A percentile compares a stretch with the other conserved stretches of the same genome.
These are phyloP conservation scores for Nephrotoma flavescens DNA, from an alignment of 2,888 invertebrate species.

Conservation along the genomic window DNA sequence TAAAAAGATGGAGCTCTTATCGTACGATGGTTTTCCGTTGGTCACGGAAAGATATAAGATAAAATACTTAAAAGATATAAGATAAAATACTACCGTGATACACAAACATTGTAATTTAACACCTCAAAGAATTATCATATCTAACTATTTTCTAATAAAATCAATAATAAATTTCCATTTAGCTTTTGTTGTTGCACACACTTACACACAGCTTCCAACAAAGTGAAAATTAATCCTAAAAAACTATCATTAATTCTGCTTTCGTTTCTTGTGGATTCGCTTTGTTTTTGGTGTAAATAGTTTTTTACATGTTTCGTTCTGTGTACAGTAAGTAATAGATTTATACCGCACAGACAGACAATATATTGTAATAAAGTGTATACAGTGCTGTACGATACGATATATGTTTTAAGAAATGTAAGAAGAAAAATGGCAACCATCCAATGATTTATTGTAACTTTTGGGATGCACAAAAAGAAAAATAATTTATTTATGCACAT, in stretches of 20 bases:
- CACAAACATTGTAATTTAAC: neutral
- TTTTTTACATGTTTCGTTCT: neutral
- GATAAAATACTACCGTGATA: too few relatives aligned
- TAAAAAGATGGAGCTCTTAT: too few relatives aligned
- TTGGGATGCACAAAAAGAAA: neutral
- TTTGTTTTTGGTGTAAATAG: neutral
- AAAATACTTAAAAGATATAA: too few relatives aligned
- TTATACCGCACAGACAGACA: neutral
- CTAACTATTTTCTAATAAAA: neutral
- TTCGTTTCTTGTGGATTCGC: neutral
- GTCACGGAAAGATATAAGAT: too few relatives aligned
- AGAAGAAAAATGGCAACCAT: conserved; percentile 1
- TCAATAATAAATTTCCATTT: neutral
- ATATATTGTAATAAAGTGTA: neutral
- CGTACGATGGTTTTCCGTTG: too few relatives aligned
- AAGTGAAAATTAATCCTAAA: neutral
- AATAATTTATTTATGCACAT: conserved; percentile 2
- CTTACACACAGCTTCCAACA: neutral
- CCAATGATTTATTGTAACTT: conserved; percentile 3
- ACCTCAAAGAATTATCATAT: neutral
- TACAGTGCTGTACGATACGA: neutral
- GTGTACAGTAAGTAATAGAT: neutral
- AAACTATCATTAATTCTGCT: neutral
- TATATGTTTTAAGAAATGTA: neutral
- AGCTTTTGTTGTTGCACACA: neutral